phyloP scores from a whole-genome alignment of 2,113 vertebrate species.

The Nyctibius bracteatus region DNA sequence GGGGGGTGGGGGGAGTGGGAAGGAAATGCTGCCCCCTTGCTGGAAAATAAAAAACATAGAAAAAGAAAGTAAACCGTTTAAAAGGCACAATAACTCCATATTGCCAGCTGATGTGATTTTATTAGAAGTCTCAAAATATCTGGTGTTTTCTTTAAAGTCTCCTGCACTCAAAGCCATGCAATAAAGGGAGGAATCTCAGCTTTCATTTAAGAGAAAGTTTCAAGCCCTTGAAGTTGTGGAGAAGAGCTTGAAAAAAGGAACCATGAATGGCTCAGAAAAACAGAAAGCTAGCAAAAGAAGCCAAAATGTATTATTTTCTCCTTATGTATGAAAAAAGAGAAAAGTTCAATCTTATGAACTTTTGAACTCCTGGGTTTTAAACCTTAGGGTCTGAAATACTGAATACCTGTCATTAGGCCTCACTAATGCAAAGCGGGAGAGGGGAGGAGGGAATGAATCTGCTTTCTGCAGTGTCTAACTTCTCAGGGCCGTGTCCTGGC shows the following conservation, averaged over 20 bases:
- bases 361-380: constrained; percentile 41
- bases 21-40: constrained; percentile 73
- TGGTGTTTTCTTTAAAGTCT: constrained; percentile 53
- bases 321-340: constrained; percentile 24
- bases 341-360: constrained; percentile 29
- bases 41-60: constrained; percentile 24
- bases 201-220: constrained; percentile 55
- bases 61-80: constrained; percentile 43
- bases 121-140: constrained; percentile 35
- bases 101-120: constrained; percentile 53
- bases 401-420: constrained; percentile 25
- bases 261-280: constrained; percentile 44
- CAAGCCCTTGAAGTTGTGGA: neutral
- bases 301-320: constrained; percentile 54
- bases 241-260: constrained; percentile 27
- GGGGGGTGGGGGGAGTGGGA: constrained; percentile 69
- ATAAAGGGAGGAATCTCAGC: constrained; percentile 55
- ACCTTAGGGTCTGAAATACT: constrained; percentile 1
- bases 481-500: neutral
- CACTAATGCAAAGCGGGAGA: neutral
- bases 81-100: constrained; percentile 11
- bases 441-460: neutral
- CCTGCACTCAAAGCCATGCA: constrained; percentile 39
- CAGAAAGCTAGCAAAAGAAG: constrained; percentile 36
- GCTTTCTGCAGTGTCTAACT: neutral